These are phyloP conservation scores for Cephalopachus bancanus DNA, from an alignment of 2,797 vertebrate species.

Conservation along the genomic window DNA sequence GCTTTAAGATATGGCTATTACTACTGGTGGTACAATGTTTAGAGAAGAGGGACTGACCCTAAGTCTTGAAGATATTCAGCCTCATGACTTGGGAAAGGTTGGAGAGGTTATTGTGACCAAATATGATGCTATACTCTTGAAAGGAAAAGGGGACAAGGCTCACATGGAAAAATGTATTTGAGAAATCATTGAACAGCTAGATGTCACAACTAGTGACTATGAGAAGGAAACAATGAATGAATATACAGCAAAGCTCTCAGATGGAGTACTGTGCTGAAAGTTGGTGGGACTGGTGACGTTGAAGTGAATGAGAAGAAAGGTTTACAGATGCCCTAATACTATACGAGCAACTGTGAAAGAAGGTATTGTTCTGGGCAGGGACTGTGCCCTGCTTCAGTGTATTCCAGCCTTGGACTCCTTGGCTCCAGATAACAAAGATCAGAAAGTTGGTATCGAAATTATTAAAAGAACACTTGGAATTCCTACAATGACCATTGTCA, in stretches of 20 bases:
- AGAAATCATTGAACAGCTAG: slow-evolving; percentile 96
- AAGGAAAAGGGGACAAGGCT: slow-evolving; percentile 94
- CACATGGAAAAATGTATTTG: slow-evolving; percentile 94
- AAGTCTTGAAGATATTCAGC: slow-evolving; percentile 96
- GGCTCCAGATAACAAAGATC: slow-evolving; percentile 93
- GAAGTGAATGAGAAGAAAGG: slow-evolving; percentile 99
- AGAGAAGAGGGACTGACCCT: slow-evolving; percentile 96
- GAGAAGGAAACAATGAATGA: slow-evolving; percentile 99
- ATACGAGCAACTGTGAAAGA: slow-evolving; percentile 98
- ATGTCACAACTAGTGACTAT: slow-evolving; percentile 96
- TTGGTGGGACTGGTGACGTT: slow-evolving; percentile 97
- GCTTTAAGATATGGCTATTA: slow-evolving; percentile 96
- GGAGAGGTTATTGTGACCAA: slow-evolving; percentile 98
- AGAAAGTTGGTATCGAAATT: slow-evolving; percentile 97
- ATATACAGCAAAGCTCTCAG: slow-evolving; percentile 97
- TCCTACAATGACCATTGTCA: slow-evolving; percentile 98
- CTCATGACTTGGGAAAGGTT: slow-evolving; percentile 96
- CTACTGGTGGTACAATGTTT: slow-evolving; percentile 97
- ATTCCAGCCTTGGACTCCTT: slow-evolving; percentile 94
- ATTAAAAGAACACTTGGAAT: slow-evolving; percentile 95
- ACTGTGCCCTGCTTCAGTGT: slow-evolving; percentile 97
- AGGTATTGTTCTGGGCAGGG: slow-evolving; percentile 96
- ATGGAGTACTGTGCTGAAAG: slow-evolving; percentile 98
- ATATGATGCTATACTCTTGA: slow-evolving; percentile 97
- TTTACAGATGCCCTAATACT: slow-evolving; percentile 97